A percentile compares a stretch with the other conserved stretches of the same genome.
These are phyloP conservation scores for Ephydatia muelleri DNA, from an alignment of 37 sponge, comb jelly and placozoan genomes.

Conservation along the genomic window DNA sequence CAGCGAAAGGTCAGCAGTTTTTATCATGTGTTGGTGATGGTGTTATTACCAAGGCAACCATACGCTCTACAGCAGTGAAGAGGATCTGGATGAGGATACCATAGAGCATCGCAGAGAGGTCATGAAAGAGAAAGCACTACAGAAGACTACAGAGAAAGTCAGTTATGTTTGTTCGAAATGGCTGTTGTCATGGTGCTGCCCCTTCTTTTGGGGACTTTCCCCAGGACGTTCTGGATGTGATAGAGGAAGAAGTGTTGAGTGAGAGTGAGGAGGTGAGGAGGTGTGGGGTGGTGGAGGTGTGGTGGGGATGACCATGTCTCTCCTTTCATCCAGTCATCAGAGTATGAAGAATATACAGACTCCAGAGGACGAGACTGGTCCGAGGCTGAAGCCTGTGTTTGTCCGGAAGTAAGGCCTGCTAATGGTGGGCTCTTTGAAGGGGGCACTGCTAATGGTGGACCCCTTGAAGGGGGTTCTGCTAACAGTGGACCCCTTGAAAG, in stretches of 20 bases:
- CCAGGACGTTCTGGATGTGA: conserved; percentile 51
- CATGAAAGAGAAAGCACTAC: conserved; percentile 55
- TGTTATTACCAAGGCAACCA: conserved; percentile 1
- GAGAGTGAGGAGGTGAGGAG: conserved; percentile 69
- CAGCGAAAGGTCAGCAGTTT: neutral
- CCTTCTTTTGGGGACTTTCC: neutral
- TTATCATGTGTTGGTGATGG: neutral
- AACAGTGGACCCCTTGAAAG: too few relatives aligned
- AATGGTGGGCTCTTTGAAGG: too few relatives aligned
- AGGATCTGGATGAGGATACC: conserved; percentile 68
- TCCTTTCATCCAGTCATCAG: conserved; percentile 61
- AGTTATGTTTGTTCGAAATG: too few relatives aligned
- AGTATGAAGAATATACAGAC: conserved; percentile 95
- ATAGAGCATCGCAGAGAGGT: conserved; percentile 58
- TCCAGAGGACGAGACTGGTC: conserved; percentile 94
- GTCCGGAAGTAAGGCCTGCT: conserved; percentile 88
- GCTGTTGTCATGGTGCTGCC: too few relatives aligned
- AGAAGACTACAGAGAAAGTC: conserved; percentile 44
- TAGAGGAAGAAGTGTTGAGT: conserved; percentile 65
- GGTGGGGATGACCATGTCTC: neutral
- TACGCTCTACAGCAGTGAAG: conserved; percentile 42
- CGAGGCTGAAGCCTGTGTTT: conserved; percentile 96
- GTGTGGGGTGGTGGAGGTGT: neutral
- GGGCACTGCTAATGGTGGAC: too few relatives aligned
- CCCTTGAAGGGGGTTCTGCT: neutral